A percentile compares a stretch with the other conserved stretches of the same genome.
These are phyloP conservation scores for Megaceryle alcyon DNA, from an alignment of 2,797 vertebrate species.

Conservation along the genomic window DNA sequence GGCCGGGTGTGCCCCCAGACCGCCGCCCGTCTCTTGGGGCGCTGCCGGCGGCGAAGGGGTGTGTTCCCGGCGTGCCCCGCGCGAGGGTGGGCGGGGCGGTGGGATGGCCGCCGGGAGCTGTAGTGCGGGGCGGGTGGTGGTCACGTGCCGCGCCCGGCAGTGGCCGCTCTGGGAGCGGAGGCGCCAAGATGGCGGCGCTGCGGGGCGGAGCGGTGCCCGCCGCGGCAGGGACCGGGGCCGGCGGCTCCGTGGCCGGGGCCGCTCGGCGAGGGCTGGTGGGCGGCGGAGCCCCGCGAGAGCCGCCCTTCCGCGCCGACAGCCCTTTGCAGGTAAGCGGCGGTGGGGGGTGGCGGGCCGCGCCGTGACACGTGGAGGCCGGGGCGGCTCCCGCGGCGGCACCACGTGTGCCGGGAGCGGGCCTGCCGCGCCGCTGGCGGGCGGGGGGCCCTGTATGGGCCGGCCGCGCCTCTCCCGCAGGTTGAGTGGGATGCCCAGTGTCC, in stretches of 20 bases:
- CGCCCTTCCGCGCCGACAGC: background rate
- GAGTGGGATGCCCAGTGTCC: background rate
- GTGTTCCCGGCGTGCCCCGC: background rate
- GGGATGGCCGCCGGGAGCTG: background rate
- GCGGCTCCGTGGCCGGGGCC: background rate
- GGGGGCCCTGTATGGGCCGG: fast-evolving
- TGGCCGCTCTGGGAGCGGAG: background rate
- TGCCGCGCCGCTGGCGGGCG: background rate
- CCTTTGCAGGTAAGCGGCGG: background rate
- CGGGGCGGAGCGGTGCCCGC: too few species aligned
- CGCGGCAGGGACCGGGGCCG: background rate
- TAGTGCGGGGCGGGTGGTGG: background rate
- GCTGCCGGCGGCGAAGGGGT: background rate
- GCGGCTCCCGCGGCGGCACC: constrained; percentile 28
- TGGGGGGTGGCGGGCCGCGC: background rate
- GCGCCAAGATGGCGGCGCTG: constrained; percentile 34
- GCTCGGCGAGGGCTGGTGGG: background rate
- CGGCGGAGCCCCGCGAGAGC: background rate
- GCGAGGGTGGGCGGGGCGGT: background rate
- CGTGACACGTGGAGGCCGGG: constrained; percentile 46
- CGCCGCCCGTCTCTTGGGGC: fast-evolving
- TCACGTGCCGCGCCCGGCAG: constrained; percentile 24
- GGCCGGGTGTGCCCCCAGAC: fast-evolving
- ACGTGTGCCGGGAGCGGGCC: constrained; percentile 25
- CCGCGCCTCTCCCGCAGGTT: background rate